Evolutionary conservation across 2,113 vertebrate genomes (phyloP).

Genomic region (Pteronura brasiliensis): DNA sequence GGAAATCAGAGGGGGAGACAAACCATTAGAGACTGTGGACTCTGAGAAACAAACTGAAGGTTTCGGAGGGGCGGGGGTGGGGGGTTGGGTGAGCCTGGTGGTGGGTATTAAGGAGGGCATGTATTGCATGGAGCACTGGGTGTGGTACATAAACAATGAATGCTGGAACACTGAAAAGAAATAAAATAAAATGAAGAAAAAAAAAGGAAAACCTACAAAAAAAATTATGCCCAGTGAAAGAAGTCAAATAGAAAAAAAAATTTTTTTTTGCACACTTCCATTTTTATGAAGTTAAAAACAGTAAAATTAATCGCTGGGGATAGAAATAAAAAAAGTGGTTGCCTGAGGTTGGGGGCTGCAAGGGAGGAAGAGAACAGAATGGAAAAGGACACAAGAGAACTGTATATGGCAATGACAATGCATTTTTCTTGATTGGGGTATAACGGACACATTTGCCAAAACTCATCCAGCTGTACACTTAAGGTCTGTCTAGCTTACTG

Average conservation of each 20-base stretch:
- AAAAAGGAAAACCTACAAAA: too few species aligned
- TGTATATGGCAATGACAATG: neutral
- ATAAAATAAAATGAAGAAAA: too few species aligned
- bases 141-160: too few species aligned
- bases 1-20: too few species aligned
- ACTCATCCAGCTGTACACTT: neutral
- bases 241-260: neutral
- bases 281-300: neutral
- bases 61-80: too few species aligned
- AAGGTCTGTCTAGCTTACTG: neutral
- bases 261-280: neutral
- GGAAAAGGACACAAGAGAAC: neutral
- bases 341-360: neutral
- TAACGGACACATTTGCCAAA: neutral
- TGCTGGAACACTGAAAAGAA: too few species aligned
- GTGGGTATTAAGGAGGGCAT: too few species aligned
- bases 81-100: too few species aligned
- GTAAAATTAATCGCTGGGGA: neutral
- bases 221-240: neutral
- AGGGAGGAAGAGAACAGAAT: neutral
- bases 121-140: too few species aligned
- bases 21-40: too few species aligned
- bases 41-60: too few species aligned
- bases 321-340: neutral
- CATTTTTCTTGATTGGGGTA: neutral